These are phyloP conservation scores for Oligia fasciuncula DNA, from an alignment of 2,888 invertebrate species.

Conservation along the genomic window DNA sequence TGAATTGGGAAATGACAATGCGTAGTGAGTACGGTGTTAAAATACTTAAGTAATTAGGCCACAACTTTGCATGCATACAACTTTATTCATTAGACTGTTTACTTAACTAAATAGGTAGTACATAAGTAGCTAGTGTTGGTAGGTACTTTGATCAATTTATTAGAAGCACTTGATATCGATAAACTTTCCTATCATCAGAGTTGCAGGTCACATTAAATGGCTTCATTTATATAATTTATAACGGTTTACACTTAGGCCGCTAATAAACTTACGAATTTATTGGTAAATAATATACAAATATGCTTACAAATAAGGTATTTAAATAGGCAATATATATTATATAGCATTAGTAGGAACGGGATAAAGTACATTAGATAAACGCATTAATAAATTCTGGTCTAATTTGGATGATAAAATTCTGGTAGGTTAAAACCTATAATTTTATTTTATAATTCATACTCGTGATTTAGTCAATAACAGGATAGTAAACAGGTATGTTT, in stretches of 20 bases:
- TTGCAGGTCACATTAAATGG: slow-evolving; percentile 45
- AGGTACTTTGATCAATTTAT: slow-evolving; percentile 31
- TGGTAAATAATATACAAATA: slow-evolving; percentile 40
- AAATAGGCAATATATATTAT: slow-evolving; percentile 8
- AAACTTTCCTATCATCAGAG: slow-evolving; percentile 25
- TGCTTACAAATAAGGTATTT: slow-evolving; percentile 24
- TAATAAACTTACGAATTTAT: slow-evolving; percentile 48
- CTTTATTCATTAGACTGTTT: slow-evolving; percentile 16
- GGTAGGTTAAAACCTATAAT: too few relatives aligned
- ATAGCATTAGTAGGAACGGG: slow-evolving; percentile 2
- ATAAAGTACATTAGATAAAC: background rate
- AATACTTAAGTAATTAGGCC: slow-evolving; percentile 38
- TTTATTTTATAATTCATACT: background rate
- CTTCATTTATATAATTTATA: slow-evolving; percentile 43
- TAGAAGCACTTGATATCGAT: slow-evolving; percentile 10
- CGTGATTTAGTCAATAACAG: background rate
- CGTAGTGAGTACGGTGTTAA: slow-evolving; percentile 17
- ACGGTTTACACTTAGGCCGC: slow-evolving; percentile 31
- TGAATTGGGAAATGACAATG: slow-evolving; percentile 26
- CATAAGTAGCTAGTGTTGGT: background rate
- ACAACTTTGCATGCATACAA: slow-evolving; percentile 33
- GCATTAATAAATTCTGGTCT: background rate
- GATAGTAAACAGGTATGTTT: background rate
- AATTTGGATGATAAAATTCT: background rate
- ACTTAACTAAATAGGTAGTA: background rate